Base-by-base conservation (phyloP, 1,140 invertebrate genomes). In the Musca domestica region DNA sequence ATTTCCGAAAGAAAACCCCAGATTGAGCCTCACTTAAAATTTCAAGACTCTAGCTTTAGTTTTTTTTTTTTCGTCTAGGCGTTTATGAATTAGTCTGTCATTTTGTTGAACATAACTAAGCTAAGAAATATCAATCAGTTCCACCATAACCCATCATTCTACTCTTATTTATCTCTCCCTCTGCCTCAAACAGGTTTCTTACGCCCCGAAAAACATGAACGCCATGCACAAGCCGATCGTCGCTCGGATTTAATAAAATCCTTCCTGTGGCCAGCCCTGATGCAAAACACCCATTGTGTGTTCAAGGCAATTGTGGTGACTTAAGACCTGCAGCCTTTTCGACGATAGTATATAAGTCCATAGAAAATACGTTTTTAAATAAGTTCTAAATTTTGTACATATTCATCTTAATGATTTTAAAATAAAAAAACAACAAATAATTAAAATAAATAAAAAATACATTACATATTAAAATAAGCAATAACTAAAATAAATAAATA, bases 231-330 rank as follows among this genome's bases (percentile, higher is more conserved):
- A 9, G 83, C 86, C 4, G 86, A 88, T 71, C 77, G 85, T 5
- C 84, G 84, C 69, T 87, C 85, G 6, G 86, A 88, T 74, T 82
- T 86, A 12, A 87, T 89, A 70, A 84, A 85, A 69, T 83, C 86
- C 5, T 89, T 88, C 74, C 83, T 89, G 14, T 89, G 88, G 87
- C 88, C 88, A 14, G 88, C 87, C 10, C 80, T 89, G 30, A 83
- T 88, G 81, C 83, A 86, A 71, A 85, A 85, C 23, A 83, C 82
- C 68, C 82, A 81, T 51, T 88, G 85, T 71, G 86, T 87, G 67
- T 87, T 87, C 74, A 85, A 88, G 73, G 87, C 87, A 9, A 83
- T 88, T 15, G 88, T 89, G 30, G 82, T 87, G 51, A 88, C 85
- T 22, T 85, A 64, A n/a, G n/a, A 73, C 10, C 5, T 19, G 34